Conservation (phyloP, 23 tunicate genomes). For the Trididemnum clinides region DNA sequence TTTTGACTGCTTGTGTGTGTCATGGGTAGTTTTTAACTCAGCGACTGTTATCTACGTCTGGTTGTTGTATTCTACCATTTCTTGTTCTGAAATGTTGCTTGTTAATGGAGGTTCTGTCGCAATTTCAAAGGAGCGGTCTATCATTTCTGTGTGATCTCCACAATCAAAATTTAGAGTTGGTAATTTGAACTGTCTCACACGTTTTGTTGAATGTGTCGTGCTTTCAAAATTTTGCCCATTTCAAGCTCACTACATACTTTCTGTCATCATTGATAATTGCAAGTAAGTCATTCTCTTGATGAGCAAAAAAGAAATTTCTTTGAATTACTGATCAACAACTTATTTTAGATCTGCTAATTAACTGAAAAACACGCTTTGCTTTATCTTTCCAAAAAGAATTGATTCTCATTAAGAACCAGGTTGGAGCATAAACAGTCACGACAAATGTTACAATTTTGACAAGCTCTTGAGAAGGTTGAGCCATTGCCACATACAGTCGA, state of each 20-base stretch:
- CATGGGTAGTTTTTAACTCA: no score
- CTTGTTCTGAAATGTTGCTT: no score
- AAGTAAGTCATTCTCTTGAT: no score
- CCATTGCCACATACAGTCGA: not conserved
- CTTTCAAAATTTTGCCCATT: not conserved
- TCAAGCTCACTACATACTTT: slow-evolving; percentile 8
- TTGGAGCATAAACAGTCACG: not conserved
- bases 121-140: no score
- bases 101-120: no score
- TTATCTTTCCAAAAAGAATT: not conserved
- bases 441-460: not conserved
- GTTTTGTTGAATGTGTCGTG: no score
- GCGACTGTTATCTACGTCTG: no score
- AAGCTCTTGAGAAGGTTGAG: not conserved
- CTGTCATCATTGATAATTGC: not conserved
- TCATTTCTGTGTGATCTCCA: no score
- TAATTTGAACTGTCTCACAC: not conserved
- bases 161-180: not conserved
- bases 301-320: not conserved
- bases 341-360: not conserved
- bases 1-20: no score
- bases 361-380: not conserved
- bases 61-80: no score
- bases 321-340: no score
- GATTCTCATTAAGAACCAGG: not conserved